Percentiles rank a stretch among this genome's conserved stretches.
Evolutionary conservation across 2,797 vertebrate genomes (phyloP).

Genomic region (Malacoraja senta): DNA sequence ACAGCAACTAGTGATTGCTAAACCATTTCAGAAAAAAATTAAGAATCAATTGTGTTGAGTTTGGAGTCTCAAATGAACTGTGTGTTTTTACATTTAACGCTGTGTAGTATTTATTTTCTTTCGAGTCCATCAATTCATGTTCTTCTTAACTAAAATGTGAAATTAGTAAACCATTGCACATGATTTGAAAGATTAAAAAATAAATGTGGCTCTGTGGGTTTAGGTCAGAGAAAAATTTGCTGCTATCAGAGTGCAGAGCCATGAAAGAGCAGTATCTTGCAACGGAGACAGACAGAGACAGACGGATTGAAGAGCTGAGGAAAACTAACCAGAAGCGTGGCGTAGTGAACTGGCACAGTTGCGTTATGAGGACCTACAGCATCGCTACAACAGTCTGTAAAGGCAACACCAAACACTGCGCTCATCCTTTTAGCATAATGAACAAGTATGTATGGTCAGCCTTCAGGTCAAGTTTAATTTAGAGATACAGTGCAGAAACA

Average conservation of each 20-base stretch:
- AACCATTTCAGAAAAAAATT: no score
- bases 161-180: neutral
- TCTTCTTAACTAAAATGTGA: neutral
- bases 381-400: conserved; percentile 67
- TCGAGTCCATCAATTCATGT: neutral
- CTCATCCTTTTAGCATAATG: no score
- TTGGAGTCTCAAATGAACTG: no score
- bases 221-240: conserved; percentile 58
- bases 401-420: conserved; percentile 55
- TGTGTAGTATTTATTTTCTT: neutral
- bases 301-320: conserved; percentile 52
- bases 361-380: conserved; percentile 61
- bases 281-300: conserved; percentile 52
- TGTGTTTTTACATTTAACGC: no score
- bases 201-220: conserved; percentile 37
- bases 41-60: no score
- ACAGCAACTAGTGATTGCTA: no score
- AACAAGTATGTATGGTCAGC: conserved; percentile 52
- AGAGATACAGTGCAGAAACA: no score
- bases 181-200: conserved; percentile 3
- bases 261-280: conserved; percentile 50
- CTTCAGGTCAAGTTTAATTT: neutral
- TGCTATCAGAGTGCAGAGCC: conserved; percentile 53
- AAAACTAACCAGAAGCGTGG: conserved; percentile 46
- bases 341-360: conserved; percentile 53